Evolutionary conservation across 1,140 invertebrate genomes (phyloP).

Genomic region (Drosophila micromelanica): DNA sequence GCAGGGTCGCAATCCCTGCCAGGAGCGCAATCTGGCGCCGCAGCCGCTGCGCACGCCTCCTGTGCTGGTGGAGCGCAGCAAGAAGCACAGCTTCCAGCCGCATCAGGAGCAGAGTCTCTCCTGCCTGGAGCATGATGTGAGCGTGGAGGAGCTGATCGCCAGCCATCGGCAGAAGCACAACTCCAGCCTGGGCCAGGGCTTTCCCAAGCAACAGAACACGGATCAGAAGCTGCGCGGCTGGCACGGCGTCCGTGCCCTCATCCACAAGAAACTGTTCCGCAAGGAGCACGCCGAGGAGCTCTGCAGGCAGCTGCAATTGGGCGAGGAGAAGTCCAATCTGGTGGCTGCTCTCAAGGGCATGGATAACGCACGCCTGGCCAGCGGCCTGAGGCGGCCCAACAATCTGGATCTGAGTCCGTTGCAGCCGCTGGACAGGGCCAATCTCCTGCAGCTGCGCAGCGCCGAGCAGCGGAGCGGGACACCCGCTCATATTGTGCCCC

Average conservation of each 20-base stretch:
- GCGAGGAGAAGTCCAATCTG: conserved; percentile 81
- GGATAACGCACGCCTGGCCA: conserved; percentile 27
- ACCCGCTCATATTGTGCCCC: conserved; percentile 73
- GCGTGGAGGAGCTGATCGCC: conserved; percentile 78
- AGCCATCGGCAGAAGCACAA: conserved; percentile 62
- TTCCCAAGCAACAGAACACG: conserved; percentile 83
- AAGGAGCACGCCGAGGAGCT: conserved; percentile 66
- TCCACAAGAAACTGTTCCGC: conserved; percentile 82
- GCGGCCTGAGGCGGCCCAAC: conserved; percentile 59
- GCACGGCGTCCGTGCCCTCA: conserved; percentile 80
- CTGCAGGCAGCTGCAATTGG: conserved; percentile 67
- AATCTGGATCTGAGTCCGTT: conserved; percentile 74
- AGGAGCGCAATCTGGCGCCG: conserved; percentile 92
- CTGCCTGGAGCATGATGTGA: conserved; percentile 81
- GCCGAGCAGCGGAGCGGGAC: conserved; percentile 69
- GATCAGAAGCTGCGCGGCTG: conserved; percentile 80
- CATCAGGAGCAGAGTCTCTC: conserved; percentile 78
- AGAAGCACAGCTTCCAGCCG: conserved; percentile 79
- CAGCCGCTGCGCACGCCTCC: conserved; percentile 87
- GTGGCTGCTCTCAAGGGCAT: conserved; percentile 60
- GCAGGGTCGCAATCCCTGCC: conserved; percentile 95
- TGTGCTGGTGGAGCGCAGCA: conserved; percentile 89
- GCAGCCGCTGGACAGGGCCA: conserved; percentile 36
- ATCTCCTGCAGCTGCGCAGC: conserved; percentile 64
- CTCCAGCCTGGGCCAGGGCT: conserved; percentile 77